Evolutionary conservation across 2,888 invertebrate genomes (phyloP), one percentile per base, ranked within the genome.

Genomic region (Campaea margaritaria): DNA sequence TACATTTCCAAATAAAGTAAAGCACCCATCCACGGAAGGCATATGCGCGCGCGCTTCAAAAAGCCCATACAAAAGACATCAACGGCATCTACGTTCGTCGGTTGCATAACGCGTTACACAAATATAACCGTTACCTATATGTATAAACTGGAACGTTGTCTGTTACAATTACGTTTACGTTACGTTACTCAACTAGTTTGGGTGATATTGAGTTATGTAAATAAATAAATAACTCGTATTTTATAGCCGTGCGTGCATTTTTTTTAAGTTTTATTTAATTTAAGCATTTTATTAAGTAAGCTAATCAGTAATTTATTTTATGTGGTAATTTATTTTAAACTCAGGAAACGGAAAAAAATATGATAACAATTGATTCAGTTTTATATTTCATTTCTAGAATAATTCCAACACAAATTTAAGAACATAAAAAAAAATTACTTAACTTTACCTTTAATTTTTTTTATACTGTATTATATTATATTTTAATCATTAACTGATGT

Each of bases 31-130:
- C 8, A 43, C 13, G 12, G 53, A 44, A 56, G 15, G 42, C 11
- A n/a, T 27, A 14, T 53, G 70, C 67, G 69, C 68, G 63, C 41
- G 56, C 62, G 54, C 31, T 27, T 56, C 48, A 50, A 60, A 64
- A 57, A 52, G 15, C n/a, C 16, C 57, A 61, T 70, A 65, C 48
- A 76, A 79, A 82, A 83, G 83, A 83, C 78, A 73, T 82, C 79
- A 79, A 82, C 83, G 81, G 64, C 62, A 28, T 53, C 58, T 59
- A 52, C 58, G 61, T 54, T 59, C 58, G 57, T 16, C 45, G 3
- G 52, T 73, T 73, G 57, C 52, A 67, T 52, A 69, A 74, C 62
- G 21, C 28, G 62, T 69, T 71, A 70, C 67, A 71, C 68, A 68
- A 64, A 67, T 47, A 51, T 50, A 50, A 39, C 53, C 39, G 34